Conservation (phyloP, 2,888 invertebrate genomes). For the Pheosia gnoma region DNA sequence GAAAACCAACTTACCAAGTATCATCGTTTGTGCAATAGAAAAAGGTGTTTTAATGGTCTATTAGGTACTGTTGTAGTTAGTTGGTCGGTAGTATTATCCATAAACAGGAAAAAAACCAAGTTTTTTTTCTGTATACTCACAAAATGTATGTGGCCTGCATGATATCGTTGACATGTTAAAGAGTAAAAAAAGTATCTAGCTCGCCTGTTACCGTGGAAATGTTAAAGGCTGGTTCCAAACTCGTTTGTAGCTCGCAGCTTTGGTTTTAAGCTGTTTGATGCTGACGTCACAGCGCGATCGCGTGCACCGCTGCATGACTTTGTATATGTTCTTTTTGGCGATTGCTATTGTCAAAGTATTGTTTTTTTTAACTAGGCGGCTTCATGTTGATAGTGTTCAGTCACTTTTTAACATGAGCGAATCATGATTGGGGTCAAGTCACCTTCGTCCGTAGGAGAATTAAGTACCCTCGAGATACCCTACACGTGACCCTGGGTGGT, state of each 20-base stretch:
- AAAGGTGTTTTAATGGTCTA: too few species aligned
- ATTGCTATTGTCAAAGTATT: background rate
- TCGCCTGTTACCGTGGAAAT: conserved; percentile 44
- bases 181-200: conserved; percentile 5
- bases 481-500: too few species aligned
- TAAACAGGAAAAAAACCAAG: background rate
- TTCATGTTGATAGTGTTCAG: background rate
- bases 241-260: conserved; percentile 58
- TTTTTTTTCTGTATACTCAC: conserved; percentile 9
- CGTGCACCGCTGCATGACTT: conserved; percentile 48
- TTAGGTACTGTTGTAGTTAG: background rate
- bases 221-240: conserved; percentile 58
- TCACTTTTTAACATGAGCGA: too few species aligned
- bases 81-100: background rate
- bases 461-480: too few species aligned
- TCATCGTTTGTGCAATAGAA: too few species aligned
- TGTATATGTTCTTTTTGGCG: conserved; percentile 38
- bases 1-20: too few species aligned
- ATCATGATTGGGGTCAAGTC: too few species aligned
- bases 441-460: too few species aligned
- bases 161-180: conserved; percentile 55
- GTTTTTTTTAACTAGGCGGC: background rate
- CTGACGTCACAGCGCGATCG: conserved; percentile 53
- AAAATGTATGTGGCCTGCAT: conserved; percentile 15
- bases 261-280: conserved; percentile 59